Evolutionary conservation across 2,113 vertebrate genomes (phyloP).

Genomic region (Perca fluviatilis): DNA sequence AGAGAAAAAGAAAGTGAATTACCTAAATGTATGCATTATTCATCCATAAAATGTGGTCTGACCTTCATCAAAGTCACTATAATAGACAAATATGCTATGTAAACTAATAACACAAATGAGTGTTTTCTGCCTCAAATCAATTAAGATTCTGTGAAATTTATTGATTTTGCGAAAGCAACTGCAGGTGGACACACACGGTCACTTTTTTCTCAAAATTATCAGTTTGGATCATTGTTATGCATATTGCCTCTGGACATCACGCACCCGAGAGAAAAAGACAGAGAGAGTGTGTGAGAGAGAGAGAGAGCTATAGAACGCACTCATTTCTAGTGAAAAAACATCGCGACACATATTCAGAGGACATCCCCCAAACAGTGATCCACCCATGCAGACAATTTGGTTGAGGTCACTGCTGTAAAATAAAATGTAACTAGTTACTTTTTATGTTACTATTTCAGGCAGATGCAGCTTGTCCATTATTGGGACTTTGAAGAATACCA

Average conservation of each 20-base stretch:
- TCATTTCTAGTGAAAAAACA: too few relatives aligned
- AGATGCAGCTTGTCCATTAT: not conserved
- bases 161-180: too few relatives aligned
- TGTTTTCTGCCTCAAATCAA: not conserved
- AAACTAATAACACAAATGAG: too few relatives aligned
- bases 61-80: not conserved
- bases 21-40: not conserved
- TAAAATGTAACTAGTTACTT: not conserved
- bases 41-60: not conserved
- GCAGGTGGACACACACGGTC: too few relatives aligned
- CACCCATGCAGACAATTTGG: not conserved
- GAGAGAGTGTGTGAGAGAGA: too few relatives aligned
- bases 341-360: too few relatives aligned
- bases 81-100: not conserved
- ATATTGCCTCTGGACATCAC: too few relatives aligned
- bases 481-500: not conserved
- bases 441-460: not conserved
- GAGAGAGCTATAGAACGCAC: too few relatives aligned
- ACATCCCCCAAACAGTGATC: too few relatives aligned
- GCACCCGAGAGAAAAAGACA: too few relatives aligned
- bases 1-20: not conserved
- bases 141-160: not conserved
- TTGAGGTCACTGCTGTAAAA: not conserved
- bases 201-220: too few relatives aligned
- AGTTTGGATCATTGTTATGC: too few relatives aligned